Evolutionary conservation across 2,888 invertebrate genomes (phyloP).

Genomic region (Mimachlamys varia): DNA sequence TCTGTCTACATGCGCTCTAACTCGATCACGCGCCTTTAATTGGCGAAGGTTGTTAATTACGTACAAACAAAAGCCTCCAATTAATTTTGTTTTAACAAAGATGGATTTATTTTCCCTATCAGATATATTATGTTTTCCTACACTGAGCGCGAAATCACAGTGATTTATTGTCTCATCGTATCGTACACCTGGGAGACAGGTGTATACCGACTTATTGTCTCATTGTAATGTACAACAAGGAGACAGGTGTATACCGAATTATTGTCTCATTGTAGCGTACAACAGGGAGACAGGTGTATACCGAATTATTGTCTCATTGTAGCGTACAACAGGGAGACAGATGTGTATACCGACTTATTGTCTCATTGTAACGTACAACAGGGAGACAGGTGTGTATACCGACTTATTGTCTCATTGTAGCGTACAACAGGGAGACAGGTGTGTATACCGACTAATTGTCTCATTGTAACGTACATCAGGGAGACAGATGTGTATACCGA

Average conservation of each 20-base stretch:
- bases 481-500: too few species aligned
- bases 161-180: not conserved
- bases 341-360: too few species aligned
- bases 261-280: too few species aligned
- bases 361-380: too few species aligned
- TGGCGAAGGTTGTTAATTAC: not conserved
- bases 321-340: too few species aligned
- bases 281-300: too few species aligned
- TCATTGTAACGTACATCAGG: too few species aligned
- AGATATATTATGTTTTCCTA: not conserved
- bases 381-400: too few species aligned
- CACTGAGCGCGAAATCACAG: not conserved
- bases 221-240: not conserved
- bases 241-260: not conserved
- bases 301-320: too few species aligned
- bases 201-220: not conserved
- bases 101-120: not conserved
- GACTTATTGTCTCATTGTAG: too few species aligned
- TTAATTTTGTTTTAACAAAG: not conserved
- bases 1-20: not conserved
- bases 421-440: too few species aligned
- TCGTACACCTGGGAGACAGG: not conserved
- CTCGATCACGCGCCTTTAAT: constrained; percentile 21
- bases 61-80: not conserved
- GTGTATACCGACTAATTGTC: too few species aligned